Conservation (phyloP, 2,113 vertebrate genomes). For the Calypte anna region DNA sequence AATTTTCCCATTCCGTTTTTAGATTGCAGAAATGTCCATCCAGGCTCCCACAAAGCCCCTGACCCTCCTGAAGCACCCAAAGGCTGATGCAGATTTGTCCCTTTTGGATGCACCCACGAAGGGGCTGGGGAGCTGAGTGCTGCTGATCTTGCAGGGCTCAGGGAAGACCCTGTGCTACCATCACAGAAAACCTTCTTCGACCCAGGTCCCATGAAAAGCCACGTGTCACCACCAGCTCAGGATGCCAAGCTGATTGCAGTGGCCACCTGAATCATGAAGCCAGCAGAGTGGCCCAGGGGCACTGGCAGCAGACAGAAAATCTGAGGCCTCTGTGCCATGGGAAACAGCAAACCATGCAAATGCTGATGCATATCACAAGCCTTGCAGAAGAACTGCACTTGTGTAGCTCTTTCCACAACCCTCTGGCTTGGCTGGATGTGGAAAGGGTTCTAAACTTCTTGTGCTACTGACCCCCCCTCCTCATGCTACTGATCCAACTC, state of each 20-base stretch:
- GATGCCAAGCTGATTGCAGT: fast-evolving
- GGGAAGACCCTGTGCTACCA: not conserved
- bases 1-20: not conserved
- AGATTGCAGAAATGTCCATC: not conserved
- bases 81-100: fast-evolving
- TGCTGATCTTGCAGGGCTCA: fast-evolving
- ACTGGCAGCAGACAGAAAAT: fast-evolving
- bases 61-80: not conserved
- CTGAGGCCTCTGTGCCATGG: not conserved
- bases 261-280: fast-evolving
- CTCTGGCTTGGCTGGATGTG: not conserved
- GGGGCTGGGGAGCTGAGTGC: not conserved
- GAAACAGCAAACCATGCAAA: not conserved
- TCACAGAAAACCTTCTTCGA: not conserved
- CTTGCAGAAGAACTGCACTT: not conserved
- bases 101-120: fast-evolving
- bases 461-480: too few species aligned
- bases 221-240: fast-evolving
- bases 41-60: too few species aligned
- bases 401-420: not conserved
- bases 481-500: too few species aligned
- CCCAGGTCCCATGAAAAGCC: fast-evolving
- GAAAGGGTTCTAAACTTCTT: fast-evolving
- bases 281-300: fast-evolving
- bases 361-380: fast-evolving